These are phyloP conservation scores for Brachionus manjavacas DNA, from an alignment of 1,140 invertebrate genomes.

Conservation along the genomic window DNA sequence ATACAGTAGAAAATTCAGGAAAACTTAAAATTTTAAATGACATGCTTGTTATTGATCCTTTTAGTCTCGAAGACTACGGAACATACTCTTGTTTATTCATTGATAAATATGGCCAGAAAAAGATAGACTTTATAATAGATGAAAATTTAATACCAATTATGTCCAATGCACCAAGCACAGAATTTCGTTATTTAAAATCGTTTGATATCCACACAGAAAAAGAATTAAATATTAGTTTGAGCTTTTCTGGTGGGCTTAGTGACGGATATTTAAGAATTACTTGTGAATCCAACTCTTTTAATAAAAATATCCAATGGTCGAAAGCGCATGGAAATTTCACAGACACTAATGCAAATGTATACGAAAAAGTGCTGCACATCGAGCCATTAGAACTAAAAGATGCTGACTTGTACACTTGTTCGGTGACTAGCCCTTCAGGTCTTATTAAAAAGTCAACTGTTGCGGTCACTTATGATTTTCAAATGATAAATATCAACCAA, in stretches of 20 bases:
- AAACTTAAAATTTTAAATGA: not conserved
- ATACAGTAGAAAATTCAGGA: not conserved
- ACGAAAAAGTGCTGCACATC: not conserved
- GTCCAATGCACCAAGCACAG: not conserved
- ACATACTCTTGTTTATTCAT: conserved; percentile 23
- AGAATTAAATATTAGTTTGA: not conserved
- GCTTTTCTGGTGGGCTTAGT: not conserved
- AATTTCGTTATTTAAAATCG: not conserved
- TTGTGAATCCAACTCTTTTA: not conserved
- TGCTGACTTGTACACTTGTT: not conserved
- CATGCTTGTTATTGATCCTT: not conserved
- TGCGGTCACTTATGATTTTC: conserved; percentile 1
- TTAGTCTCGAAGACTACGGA: not conserved
- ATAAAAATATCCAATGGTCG: not conserved
- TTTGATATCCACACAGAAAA: not conserved
- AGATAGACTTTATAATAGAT: not conserved
- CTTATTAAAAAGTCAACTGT: not conserved
- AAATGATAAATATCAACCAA: not conserved
- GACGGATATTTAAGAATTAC: conserved; percentile 3
- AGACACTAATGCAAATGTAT: not conserved
- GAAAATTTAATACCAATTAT: not conserved
- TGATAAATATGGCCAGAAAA: conserved; percentile 14
- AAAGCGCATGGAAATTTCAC: not conserved
- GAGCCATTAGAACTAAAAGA: conserved; percentile 12
- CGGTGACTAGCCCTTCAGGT: not conserved